A percentile compares a stretch with the other conserved stretches of the same genome.
Conservation (phyloP, 1,140 invertebrate genomes). For the Cylas formicarius region DNA sequence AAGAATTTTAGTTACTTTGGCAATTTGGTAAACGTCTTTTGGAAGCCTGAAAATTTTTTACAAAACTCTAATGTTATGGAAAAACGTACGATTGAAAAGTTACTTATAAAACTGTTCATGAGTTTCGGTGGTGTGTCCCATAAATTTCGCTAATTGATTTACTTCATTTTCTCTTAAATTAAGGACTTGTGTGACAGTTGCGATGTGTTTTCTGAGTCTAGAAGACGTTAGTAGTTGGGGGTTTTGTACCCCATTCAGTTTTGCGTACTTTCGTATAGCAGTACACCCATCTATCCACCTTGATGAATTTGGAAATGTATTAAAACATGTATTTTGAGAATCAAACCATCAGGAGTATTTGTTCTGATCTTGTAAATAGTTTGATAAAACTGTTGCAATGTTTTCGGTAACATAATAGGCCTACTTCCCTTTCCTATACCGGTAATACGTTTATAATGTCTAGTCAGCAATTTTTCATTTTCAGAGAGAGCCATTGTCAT, state of each 20-base stretch:
- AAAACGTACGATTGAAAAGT: no score
- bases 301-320: slow-evolving; percentile 11
- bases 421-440: slow-evolving; percentile 17
- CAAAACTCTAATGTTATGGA: no score
- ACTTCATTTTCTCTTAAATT: slow-evolving; percentile 3
- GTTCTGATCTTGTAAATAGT: slow-evolving; percentile 8
- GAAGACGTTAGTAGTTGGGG: background rate
- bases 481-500: slow-evolving; percentile 2
- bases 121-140: background rate
- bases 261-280: slow-evolving; percentile 1
- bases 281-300: slow-evolving; percentile 13
- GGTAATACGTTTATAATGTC: slow-evolving; percentile 16
- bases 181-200: slow-evolving; percentile 1
- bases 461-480: slow-evolving; percentile 16
- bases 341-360: slow-evolving; percentile 10
- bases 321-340: slow-evolving; percentile 8
- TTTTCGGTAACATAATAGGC: slow-evolving; percentile 18
- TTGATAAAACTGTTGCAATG: slow-evolving; percentile 9
- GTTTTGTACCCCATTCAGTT: background rate
- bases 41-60: no score
- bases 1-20: no score
- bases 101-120: slow-evolving; percentile 8
- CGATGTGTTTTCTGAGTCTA: slow-evolving; percentile 6
- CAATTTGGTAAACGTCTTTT: no score
- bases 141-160: slow-evolving; percentile 5